Base-by-base conservation (phyloP, 2,113 vertebrate genomes). In the Origma solitaria region DNA sequence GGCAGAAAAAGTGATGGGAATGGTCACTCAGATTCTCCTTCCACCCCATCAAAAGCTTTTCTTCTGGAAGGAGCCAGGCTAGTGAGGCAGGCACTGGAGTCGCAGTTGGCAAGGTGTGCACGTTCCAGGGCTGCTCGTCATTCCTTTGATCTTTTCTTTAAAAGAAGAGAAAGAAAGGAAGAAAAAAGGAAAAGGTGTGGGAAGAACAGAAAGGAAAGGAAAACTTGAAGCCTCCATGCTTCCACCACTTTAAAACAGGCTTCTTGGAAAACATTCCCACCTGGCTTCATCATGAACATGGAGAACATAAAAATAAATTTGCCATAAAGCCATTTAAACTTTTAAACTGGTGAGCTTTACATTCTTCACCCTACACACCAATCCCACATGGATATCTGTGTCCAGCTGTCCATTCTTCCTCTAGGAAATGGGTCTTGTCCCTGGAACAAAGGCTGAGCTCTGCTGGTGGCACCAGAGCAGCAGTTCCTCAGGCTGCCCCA, bases 1-100 rank as follows among this genome's bases (percentile, higher is more conserved):
- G 45, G 40, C 28, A 33, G 81, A 68, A 78, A 51, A 21, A 62
- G n/a, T 2, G 4, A 16, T 56, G 61, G 77, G 42, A 80, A 47
- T 5, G 44, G 44, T 37, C 33, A 14, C 75, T 62, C 11, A 6
- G n/a, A 9, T 35, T 35, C 47, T 76, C 71, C 45, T 76, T 40
- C 19, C 30, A 7, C 30, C 7, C 76, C 65, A 8, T 21, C 49
- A 30, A 0, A 0, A 12, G 16, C 0, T 0, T 37, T 77, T 35
- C 24, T n/a, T 2, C 2, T 5, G 37, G 53, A 45, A 77, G 17
- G 31, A 50, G 51, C 4, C 4, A 54, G 38, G 23, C 11, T 23
- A 62, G 17, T 9, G 4, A 42, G 51, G 31, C 15, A 33, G 76
- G 45, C 27, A 4, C 1, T 25, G 65, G 17, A 30, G 66, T 37